Evolutionary conservation across 2,797 vertebrate species (phyloP).

Genomic region (Diplodus puntazzo): DNA sequence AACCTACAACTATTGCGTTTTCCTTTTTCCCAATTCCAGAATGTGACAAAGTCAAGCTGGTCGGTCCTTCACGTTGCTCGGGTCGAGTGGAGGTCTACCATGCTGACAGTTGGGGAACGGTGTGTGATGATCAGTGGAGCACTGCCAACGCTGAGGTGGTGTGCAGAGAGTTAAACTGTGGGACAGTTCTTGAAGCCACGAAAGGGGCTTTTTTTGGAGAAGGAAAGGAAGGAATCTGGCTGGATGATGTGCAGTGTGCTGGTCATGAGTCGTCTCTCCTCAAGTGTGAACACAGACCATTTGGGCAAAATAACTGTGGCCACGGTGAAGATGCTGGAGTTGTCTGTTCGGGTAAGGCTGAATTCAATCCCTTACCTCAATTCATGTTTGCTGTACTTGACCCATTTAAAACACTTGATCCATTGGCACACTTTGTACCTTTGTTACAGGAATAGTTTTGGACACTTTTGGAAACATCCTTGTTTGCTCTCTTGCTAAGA

Average conservation of each 20-base stretch:
- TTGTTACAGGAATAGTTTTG: background rate
- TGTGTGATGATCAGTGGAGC: constrained; percentile 77
- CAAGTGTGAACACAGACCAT: constrained; percentile 49
- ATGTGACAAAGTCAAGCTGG: constrained; percentile 58
- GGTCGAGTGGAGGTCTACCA: constrained; percentile 77
- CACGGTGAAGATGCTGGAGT: constrained; percentile 77
- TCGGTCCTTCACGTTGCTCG: constrained; percentile 66
- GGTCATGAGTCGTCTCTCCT: constrained; percentile 66
- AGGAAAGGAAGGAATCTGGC: constrained; percentile 66
- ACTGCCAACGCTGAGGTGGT: constrained; percentile 62
- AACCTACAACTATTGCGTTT: background rate
- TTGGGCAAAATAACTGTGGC: constrained; percentile 70
- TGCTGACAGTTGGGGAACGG: constrained; percentile 67
- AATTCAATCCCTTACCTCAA: background rate
- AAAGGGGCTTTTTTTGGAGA: constrained; percentile 65
- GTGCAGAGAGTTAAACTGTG: constrained; percentile 74
- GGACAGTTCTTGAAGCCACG: constrained; percentile 59
- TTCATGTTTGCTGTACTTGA: constrained; percentile 3
- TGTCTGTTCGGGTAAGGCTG: constrained; percentile 71
- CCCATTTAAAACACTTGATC: background rate
- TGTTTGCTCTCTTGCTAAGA: background rate
- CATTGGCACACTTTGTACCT: background rate
- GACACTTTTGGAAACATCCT: background rate
- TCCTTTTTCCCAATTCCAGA: constrained; percentile 49
- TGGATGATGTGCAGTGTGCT: constrained; percentile 75